Base-by-base conservation (phyloP, 2,797 vertebrate species). In the Adelosebastes latens region DNA sequence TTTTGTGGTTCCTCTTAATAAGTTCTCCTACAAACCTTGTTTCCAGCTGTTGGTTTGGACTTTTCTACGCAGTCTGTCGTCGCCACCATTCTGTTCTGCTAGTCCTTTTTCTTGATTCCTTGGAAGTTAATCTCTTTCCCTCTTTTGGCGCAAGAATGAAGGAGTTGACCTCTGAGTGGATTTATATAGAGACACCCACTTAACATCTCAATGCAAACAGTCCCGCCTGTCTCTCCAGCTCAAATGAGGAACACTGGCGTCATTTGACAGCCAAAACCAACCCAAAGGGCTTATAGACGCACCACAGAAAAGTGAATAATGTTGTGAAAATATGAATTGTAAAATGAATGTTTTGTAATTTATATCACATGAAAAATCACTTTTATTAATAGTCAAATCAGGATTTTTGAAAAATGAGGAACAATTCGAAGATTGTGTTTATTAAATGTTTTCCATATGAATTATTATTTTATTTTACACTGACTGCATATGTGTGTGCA, bases 191-290 rank as follows among this genome's bases (percentile, higher is more conserved):
- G 79, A 88, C 90, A 79, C 84, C 87, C 87, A 89, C 89, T 97
- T 97, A 96, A 94, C 97, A 97, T 97, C 84, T 97, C 94, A 98
- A 98, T 96, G 93, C 73, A 82, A 69, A 62, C 85, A 63, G 85
- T 75, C 89, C 90, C 88, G 87, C 82, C 88, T 80, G 89, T 83
- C 73, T 80, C 66, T 66, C 67, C 84, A 65, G 67, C 87, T 87
- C 82, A 93, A 91, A 85, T 80, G 87, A 91, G 72, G 83, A 92
- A 14, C 81, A 46, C 55, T 34, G 67, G 68, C 73, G 75, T 70
- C 85, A 83, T 77, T 78, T 84, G 65, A 71, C 79, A 79, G 83
- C 73, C 73, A 59, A 66, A 80, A 72, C 34, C 49, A 77, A 52
- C 64, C 52, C 53, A 73, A 78, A 78, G 75, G 22, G 1, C 53